phyloP scores from a whole-genome alignment of 2,888 invertebrate species.

The Agriotes lineatus region DNA sequence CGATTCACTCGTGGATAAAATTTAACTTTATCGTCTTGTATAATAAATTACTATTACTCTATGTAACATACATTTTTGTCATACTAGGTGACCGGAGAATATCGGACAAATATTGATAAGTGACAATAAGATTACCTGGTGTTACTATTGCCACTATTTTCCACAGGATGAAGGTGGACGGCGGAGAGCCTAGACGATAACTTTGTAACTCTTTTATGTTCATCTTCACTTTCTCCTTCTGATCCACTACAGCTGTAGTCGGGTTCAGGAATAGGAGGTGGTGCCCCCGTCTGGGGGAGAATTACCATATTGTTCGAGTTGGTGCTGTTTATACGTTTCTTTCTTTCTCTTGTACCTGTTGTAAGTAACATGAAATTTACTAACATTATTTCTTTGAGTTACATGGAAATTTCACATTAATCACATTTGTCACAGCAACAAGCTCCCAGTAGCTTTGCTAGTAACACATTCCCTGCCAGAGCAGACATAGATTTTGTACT shows the following conservation, averaged over 20 bases:
- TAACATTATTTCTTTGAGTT: too few species aligned
- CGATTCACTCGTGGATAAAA: too few species aligned
- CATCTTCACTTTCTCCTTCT: constrained; percentile 72
- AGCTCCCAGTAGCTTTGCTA: too few species aligned
- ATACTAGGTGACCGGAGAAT: background rate
- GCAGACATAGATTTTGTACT: too few species aligned
- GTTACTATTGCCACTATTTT: constrained; percentile 83
- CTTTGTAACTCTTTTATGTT: constrained; percentile 70
- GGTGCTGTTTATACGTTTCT: constrained; percentile 61
- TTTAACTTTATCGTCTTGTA: too few species aligned
- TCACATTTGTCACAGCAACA: too few species aligned
- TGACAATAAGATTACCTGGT: constrained; percentile 68
- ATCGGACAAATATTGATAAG: background rate
- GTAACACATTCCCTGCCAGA: too few species aligned
- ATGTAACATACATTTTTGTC: too few species aligned
- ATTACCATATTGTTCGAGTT: constrained; percentile 61
- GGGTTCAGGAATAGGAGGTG: constrained; percentile 91
- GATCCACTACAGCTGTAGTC: constrained; percentile 92
- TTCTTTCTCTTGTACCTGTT: constrained; percentile 63
- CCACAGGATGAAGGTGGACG: constrained; percentile 68
- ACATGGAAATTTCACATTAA: too few species aligned
- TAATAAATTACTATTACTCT: too few species aligned
- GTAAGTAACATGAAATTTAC: too few species aligned
- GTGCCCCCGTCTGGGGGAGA: constrained; percentile 54
- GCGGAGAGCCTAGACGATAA: constrained; percentile 64